Conservation (phyloP, 2,797 vertebrate species). For the Phrynocephalus forsythii region DNA sequence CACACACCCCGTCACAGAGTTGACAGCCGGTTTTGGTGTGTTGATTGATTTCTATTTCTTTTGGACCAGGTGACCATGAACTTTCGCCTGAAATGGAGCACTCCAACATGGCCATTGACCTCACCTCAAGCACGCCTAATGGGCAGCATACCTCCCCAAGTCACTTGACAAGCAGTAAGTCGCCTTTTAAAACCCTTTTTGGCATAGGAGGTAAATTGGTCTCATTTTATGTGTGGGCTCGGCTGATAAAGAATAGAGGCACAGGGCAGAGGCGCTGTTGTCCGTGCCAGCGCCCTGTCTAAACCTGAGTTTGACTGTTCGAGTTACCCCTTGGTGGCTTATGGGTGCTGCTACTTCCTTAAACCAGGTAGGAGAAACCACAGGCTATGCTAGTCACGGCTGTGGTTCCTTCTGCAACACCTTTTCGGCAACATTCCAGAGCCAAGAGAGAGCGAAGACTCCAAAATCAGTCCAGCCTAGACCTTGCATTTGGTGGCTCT, state of each 20-base stretch:
- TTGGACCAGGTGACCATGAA: constrained; percentile 88
- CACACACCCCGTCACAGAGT: constrained; percentile 54
- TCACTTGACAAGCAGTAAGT: constrained; percentile 89
- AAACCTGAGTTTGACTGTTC: constrained; percentile 76
- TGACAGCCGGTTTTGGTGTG: constrained; percentile 42
- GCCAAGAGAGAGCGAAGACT: constrained; percentile 33
- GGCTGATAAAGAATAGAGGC: constrained; percentile 62
- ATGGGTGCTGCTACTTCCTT: constrained; percentile 80
- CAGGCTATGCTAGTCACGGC: constrained; percentile 58
- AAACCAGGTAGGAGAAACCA: constrained; percentile 77
- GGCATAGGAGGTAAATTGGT: constrained; percentile 56
- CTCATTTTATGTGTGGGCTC: constrained; percentile 60
- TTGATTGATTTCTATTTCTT: constrained; percentile 54
- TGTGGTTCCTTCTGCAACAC: constrained; percentile 64
- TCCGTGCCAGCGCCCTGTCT: constrained; percentile 65
- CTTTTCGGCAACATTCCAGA: constrained; percentile 51
- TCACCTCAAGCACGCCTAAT: constrained; percentile 91
- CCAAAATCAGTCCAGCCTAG: constrained; percentile 58
- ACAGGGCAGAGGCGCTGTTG: constrained; percentile 56
- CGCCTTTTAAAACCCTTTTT: constrained; percentile 65
- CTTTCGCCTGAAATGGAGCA: constrained; percentile 94
- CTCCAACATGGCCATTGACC: constrained; percentile 89
- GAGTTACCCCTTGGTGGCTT: constrained; percentile 77
- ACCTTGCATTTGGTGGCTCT: constrained; percentile 52
- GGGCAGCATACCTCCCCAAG: constrained; percentile 89